Evolutionary conservation across 1,140 invertebrate species (phyloP), one percentile per base, ranked within the genome.

Genomic region (Oedothorax gibbosus): DNA sequence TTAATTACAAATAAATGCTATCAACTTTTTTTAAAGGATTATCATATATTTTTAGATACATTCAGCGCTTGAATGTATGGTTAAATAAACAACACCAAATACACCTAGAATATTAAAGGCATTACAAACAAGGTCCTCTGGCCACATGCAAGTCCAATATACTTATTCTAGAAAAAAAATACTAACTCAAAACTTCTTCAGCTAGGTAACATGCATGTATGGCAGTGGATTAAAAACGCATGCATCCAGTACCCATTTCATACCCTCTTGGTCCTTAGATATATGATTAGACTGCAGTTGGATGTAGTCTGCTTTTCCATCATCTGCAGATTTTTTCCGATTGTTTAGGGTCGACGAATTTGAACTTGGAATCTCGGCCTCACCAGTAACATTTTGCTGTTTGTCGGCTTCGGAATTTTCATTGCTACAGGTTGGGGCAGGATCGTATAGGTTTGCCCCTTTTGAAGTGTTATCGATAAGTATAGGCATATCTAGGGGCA

Each of bases 261-360:
- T 85, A 85, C 83, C 83, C 14, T 77, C 64, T 71, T 66, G 65
- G 6, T 60, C 73, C 78, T 78, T 78, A 21, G 10, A 49, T 15
- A 71, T 35, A 77, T 35, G 49, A 49, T 78, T 78, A 18, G 64
- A 21, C 7, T 73, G 83, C 60, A 86, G 51, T 20, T 86, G 85
- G 50, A 56, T 75, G 71, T 86, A 86, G 72, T 86, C 85, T 20
- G 77, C 85, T 86, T 86, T 86, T 51, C 77, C 77, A 53, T 86
- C 85, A 68, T 75, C 77, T 8, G 83, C 75, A 60, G 60, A 66
- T 12, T 75, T 80, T 62, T 62, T 86, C 35, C 75, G 62, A 75
- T 64, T 73, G 21, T 60, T 49, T 15, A 57, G 15, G 21, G 49
- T 20, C n/a, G 14, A 18, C 10, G 56, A 35, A 20, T 81, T 68